phyloP scores from a whole-genome alignment of 2,113 vertebrate species.

The Lutjanus erythropterus region DNA sequence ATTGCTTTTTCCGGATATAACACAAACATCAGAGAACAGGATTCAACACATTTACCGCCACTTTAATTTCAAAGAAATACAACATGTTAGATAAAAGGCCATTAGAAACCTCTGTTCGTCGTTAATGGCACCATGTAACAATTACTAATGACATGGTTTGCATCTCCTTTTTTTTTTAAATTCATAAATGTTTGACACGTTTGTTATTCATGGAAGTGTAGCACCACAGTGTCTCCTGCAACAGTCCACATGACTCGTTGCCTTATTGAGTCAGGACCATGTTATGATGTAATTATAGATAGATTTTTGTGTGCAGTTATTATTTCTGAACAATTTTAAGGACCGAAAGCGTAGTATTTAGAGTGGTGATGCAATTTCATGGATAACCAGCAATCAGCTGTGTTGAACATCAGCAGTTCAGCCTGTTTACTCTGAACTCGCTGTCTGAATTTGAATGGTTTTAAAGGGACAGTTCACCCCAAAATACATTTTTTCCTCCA shows the following conservation, averaged over 20 bases:
- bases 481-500: no score
- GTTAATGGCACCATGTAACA: conserved; percentile 8
- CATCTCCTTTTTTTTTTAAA: background rate
- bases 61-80: conserved; percentile 53
- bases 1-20: conserved; percentile 23
- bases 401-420: conserved; percentile 1
- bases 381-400: background rate
- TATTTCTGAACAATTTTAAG: background rate
- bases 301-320: background rate
- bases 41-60: background rate
- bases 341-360: background rate
- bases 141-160: conserved; percentile 7
- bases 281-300: background rate
- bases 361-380: conserved; percentile 16
- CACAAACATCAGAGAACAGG: conserved; percentile 22
- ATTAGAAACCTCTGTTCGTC: conserved; percentile 29
- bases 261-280: background rate
- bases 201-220: conserved; percentile 21
- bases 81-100: conserved; percentile 28
- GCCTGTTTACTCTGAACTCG: background rate
- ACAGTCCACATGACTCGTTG: background rate
- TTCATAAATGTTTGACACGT: conserved; percentile 6
- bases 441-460: background rate
- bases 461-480: no score
- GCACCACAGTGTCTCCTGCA: conserved; percentile 2